Evolutionary conservation across 2,888 invertebrate genomes (phyloP).

Genomic region (Amphipyra berbera): DNA sequence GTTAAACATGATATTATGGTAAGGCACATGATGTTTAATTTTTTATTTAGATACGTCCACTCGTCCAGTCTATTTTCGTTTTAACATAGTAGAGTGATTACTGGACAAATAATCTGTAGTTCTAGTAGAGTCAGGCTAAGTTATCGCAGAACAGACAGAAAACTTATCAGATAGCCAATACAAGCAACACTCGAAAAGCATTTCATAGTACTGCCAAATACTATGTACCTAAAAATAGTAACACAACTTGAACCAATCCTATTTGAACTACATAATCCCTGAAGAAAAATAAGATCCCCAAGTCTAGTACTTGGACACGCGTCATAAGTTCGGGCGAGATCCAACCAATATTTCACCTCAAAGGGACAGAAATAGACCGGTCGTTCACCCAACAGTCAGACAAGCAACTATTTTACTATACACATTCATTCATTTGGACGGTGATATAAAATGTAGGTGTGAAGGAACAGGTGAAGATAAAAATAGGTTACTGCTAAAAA

Average conservation of each 20-base stretch:
- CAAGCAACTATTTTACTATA: conserved; percentile 34
- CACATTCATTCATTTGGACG: conserved; percentile 44
- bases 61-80: too few species aligned
- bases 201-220: too few species aligned
- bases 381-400: conserved; percentile 53
- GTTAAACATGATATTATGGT: too few species aligned
- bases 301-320: conserved; percentile 41
- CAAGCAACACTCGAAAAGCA: too few species aligned
- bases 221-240: too few species aligned
- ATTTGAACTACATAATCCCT: neutral
- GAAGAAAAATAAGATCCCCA: conserved; percentile 25
- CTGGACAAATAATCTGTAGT: too few species aligned
- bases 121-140: too few species aligned
- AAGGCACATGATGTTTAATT: too few species aligned
- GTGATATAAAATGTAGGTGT: conserved; percentile 13
- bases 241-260: neutral
- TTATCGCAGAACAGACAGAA: too few species aligned
- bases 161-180: too few species aligned
- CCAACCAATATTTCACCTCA: conserved; percentile 58
- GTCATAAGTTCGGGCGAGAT: conserved; percentile 49
- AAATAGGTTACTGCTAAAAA: conserved; percentile 2
- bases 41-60: too few species aligned
- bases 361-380: conserved; percentile 60
- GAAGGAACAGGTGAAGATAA: neutral
- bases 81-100: too few species aligned